Percentiles rank a stretch among this genome's conserved stretches.
Conservation (phyloP, 2,113 vertebrate genomes). For the Calidris pygmaea region DNA sequence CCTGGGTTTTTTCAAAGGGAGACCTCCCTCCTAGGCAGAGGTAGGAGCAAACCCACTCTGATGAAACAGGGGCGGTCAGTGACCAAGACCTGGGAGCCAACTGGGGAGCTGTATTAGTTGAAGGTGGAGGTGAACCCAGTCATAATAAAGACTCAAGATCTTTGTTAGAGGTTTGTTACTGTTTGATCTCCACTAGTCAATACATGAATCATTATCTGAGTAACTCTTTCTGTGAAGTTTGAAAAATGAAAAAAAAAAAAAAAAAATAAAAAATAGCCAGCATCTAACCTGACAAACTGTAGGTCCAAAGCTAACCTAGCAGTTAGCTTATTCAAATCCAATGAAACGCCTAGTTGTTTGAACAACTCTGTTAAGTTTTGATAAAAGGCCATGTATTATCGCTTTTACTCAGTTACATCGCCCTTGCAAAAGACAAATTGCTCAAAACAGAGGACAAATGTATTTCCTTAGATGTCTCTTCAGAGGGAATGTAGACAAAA, state of each 20-base stretch:
- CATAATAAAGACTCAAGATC: neutral
- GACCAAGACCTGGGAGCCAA: neutral
- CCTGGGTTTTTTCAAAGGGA: neutral
- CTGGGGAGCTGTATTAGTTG: neutral
- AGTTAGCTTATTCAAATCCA: constrained; percentile 17
- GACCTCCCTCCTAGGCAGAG: neutral
- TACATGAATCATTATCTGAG: neutral
- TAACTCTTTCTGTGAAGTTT: neutral
- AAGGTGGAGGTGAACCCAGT: neutral
- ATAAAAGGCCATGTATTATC: constrained; percentile 35
- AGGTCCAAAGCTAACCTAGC: neutral
- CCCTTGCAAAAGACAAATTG: constrained; percentile 29
- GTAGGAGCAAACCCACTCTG: neutral
- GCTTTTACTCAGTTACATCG: neutral
- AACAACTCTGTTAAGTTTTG: constrained; percentile 13
- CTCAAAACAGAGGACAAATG: constrained; percentile 19
- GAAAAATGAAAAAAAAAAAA: neutral
- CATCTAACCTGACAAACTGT: neutral
- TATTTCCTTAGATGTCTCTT: constrained; percentile 4
- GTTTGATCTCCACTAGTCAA: neutral
- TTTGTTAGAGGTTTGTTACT: neutral
- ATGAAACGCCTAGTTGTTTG: neutral
- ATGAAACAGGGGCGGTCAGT: rapidly evolving
- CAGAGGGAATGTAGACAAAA: neutral
- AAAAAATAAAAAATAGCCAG: too few relatives aligned